phyloP scores from a whole-genome alignment of 2,113 vertebrate genomes.

The Engystomops pustulosus region DNA sequence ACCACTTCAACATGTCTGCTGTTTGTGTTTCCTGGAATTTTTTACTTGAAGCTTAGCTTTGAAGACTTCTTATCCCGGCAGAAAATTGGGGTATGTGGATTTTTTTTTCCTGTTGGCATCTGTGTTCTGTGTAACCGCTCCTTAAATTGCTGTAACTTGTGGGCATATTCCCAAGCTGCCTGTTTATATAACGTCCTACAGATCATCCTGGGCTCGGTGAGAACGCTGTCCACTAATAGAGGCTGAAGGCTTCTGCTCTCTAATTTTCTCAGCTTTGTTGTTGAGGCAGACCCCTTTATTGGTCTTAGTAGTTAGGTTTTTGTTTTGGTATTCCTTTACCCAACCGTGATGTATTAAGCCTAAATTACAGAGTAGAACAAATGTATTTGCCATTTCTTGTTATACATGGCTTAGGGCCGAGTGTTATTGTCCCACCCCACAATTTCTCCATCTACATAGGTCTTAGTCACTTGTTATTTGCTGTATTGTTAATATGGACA shows the following conservation, averaged over 20 bases:
- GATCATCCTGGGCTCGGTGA: background rate
- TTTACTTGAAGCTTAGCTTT: conserved; percentile 88
- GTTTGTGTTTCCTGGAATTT: conserved; percentile 89
- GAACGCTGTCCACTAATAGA: background rate
- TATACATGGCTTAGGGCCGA: too few species aligned
- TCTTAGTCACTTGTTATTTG: too few species aligned
- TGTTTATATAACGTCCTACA: background rate
- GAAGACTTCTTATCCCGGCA: conserved; percentile 79
- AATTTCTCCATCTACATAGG: too few species aligned
- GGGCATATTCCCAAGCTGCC: background rate
- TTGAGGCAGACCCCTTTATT: background rate
- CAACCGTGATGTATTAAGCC: background rate
- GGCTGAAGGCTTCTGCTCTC: background rate
- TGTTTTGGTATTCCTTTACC: too few species aligned
- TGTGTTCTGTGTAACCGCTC: background rate
- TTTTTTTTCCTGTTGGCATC: conserved; percentile 22
- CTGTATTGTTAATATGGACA: too few species aligned
- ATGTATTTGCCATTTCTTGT: background rate
- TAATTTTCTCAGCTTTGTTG: background rate
- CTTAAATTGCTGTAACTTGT: background rate
- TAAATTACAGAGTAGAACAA: background rate
- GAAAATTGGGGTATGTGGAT: conserved; percentile 81
- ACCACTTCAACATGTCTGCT: conserved; percentile 86
- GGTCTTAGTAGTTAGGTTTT: background rate
- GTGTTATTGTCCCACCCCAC: too few species aligned